phyloP scores from a whole-genome alignment of 2,888 invertebrate species.

The Phalera bucephala region DNA sequence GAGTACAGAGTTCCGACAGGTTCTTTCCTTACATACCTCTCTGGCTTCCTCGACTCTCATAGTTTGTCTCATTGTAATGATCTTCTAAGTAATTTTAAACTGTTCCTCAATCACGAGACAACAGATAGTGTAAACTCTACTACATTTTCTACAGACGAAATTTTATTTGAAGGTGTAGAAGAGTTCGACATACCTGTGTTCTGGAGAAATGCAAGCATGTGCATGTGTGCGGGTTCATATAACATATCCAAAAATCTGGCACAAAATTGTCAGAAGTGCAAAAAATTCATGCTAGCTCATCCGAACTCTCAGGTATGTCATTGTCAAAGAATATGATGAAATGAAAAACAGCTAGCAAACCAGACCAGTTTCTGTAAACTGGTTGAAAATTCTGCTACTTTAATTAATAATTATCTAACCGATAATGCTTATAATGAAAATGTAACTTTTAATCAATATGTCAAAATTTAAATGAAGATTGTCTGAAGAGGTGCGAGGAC shows the following conservation, averaged over 20 bases:
- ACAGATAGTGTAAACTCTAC: background rate
- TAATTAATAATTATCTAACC: slow-evolving; percentile 8
- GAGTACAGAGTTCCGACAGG: too few relatives aligned
- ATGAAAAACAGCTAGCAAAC: background rate
- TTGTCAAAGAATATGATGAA: slow-evolving; percentile 7
- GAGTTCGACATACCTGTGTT: slow-evolving; percentile 7
- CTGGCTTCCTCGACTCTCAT: too few relatives aligned
- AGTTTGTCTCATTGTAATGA: too few relatives aligned
- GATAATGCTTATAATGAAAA: slow-evolving; percentile 1
- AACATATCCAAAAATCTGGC: slow-evolving; percentile 4
- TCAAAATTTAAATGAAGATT: background rate
- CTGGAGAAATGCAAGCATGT: slow-evolving; percentile 1
- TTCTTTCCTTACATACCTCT: too few relatives aligned
- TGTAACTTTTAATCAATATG: background rate
- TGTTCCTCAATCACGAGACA: background rate
- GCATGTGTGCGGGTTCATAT: slow-evolving; percentile 7
- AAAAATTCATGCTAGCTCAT: slow-evolving; percentile 6
- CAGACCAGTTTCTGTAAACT: slow-evolving; percentile 2
- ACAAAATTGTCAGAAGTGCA: background rate
- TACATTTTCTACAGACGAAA: background rate
- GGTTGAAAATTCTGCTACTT: slow-evolving; percentile 5
- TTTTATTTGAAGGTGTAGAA: slow-evolving; percentile 1
- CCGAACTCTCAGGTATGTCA: slow-evolving; percentile 10
- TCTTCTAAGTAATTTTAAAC: slow-evolving; percentile 3
- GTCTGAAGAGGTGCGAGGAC: background rate